These are phyloP conservation scores for Acanthacorydalis orientalis DNA, from an alignment of 2,888 invertebrate genomes.

Conservation along the genomic window DNA sequence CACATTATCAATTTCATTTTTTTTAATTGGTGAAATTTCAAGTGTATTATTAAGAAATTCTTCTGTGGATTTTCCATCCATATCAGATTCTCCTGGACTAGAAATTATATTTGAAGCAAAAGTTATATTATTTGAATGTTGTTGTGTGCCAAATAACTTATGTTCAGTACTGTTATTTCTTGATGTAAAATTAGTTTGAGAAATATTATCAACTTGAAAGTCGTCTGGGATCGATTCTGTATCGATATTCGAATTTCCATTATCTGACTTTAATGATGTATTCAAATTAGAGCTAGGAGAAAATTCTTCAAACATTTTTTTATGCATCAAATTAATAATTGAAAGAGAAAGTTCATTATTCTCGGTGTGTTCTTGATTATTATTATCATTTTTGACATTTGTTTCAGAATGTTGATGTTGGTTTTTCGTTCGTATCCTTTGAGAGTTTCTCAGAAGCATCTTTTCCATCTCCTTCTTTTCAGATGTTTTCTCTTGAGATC, in stretches of 20 bases:
- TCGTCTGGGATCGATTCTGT: background rate
- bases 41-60: conserved; percentile 36
- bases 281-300: background rate
- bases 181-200: background rate
- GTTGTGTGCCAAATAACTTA: background rate
- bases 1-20: conserved; percentile 6
- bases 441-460: too few species aligned
- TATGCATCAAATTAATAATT: too few species aligned
- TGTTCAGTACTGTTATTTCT: too few species aligned
- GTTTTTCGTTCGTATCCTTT: too few species aligned
- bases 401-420: too few species aligned
- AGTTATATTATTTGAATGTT: background rate
- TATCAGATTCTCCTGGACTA: conserved; percentile 26
- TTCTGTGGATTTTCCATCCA: conserved; percentile 27
- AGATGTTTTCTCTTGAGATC: too few species aligned
- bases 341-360: too few species aligned
- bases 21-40: conserved; percentile 43
- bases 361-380: too few species aligned
- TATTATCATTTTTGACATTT: too few species aligned
- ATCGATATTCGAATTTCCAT: background rate
- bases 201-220: background rate
- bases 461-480: too few species aligned
- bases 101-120: conserved; percentile 15
- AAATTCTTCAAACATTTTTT: background rate
- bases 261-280: background rate